Percentiles rank a stretch among this genome's conserved stretches.
Evolutionary conservation across 2,113 vertebrate species (phyloP).

Genomic region (Uria aalge): DNA sequence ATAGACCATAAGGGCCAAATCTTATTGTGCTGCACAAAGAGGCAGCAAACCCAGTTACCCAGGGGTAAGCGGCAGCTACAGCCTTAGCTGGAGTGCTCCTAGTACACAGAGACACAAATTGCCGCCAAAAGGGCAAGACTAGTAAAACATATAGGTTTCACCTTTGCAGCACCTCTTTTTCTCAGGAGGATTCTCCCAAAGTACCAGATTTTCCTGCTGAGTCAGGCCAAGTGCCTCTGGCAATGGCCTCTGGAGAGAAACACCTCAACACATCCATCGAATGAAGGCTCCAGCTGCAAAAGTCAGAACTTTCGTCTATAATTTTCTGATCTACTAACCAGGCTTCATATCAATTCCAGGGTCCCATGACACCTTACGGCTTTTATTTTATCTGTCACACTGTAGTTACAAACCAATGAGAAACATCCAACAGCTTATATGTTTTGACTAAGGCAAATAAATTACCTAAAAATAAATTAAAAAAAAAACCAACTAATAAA

Average conservation of each 20-base stretch:
- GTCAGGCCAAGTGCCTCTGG: neutral
- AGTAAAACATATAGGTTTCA: neutral
- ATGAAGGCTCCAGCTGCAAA: neutral
- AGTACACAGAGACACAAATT: neutral
- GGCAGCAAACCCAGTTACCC: neutral
- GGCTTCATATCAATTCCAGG: neutral
- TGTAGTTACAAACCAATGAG: neutral
- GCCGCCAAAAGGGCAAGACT: neutral
- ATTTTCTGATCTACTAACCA: neutral
- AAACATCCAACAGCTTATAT: neutral
- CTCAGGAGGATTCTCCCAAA: neutral
- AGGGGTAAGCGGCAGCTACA: neutral
- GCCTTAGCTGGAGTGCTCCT: neutral
- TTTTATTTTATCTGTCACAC: neutral
- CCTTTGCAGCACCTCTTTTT: neutral
- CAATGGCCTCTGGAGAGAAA: neutral
- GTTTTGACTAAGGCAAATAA: neutral
- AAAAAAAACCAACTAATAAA: no score
- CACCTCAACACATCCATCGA: neutral
- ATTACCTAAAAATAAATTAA: neutral
- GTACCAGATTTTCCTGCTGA: neutral
- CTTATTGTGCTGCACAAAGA: neutral
- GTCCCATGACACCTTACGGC: neutral
- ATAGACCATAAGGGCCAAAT: neutral
- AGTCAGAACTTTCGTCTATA: neutral